Percentiles rank a stretch among this genome's conserved stretches.
Conservation (phyloP, 2,113 vertebrate species). For the Laticauda colubrina region DNA sequence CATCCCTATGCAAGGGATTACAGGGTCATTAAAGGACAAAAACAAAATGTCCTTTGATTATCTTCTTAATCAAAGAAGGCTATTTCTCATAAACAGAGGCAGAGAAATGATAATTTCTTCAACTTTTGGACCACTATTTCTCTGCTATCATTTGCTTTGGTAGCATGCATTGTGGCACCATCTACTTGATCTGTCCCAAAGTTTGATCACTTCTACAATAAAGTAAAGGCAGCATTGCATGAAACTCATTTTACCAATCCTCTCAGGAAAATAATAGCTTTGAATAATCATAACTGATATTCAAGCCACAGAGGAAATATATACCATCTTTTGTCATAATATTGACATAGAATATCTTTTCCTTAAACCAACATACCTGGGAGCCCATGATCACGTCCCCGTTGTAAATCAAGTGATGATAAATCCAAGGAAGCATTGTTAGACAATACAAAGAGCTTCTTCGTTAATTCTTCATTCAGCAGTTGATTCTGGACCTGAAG, state of each 20-base stretch:
- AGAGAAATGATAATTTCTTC: neutral
- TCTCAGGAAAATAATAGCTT: neutral
- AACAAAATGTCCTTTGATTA: neutral
- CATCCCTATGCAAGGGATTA: too few relatives aligned
- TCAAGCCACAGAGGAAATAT: neutral
- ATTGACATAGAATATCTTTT: neutral
- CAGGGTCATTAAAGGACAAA: too few relatives aligned
- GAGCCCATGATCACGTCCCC: conserved; percentile 91
- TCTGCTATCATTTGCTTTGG: neutral
- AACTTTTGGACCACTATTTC: neutral
- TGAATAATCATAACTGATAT: neutral
- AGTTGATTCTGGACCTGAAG: conserved; percentile 71
- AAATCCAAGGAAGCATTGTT: conserved; percentile 78
- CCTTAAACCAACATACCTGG: conserved; percentile 74
- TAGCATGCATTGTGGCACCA: neutral
- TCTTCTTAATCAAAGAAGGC: neutral
- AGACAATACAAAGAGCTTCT: conserved; percentile 78
- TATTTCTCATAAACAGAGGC: neutral
- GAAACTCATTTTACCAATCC: neutral
- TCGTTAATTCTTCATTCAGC: conserved; percentile 83
- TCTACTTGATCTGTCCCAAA: neutral
- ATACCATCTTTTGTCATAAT: neutral
- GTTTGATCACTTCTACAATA: neutral
- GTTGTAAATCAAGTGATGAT: conserved; percentile 89
- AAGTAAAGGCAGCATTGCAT: neutral